phyloP scores from a whole-genome alignment of 2,797 vertebrate species.

The Acanthurus tractus region DNA sequence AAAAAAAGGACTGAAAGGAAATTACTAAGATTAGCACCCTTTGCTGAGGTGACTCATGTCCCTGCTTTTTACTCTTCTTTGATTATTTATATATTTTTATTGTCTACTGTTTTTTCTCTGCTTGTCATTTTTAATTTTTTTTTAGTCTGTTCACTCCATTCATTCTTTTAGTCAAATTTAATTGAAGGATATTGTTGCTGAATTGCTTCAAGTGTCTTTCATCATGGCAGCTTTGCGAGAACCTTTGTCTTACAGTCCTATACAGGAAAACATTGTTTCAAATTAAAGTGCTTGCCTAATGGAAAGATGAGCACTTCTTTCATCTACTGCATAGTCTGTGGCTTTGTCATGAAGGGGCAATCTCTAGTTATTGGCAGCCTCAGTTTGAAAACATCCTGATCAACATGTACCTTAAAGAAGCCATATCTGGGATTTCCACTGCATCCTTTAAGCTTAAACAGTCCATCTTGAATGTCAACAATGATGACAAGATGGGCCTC shows the following conservation, averaged over 20 bases:
- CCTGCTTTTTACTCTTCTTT: too few species aligned
- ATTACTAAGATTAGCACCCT: too few species aligned
- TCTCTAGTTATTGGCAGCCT: not conserved
- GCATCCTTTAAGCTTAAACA: not conserved
- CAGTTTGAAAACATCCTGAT: not conserved
- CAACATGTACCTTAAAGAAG: not conserved
- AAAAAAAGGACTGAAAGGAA: too few species aligned
- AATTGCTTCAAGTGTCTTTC: not conserved
- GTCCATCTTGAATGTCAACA: too few species aligned
- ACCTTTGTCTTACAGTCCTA: not conserved
- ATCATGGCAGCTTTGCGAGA: not conserved
- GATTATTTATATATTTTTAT: too few species aligned
- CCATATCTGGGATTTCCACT: not conserved
- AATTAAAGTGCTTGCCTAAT: not conserved
- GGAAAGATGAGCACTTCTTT: not conserved
- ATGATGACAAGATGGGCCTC: not conserved
- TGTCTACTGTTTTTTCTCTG: too few species aligned
- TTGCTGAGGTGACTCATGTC: too few species aligned
- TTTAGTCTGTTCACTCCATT: too few species aligned
- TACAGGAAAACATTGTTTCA: not conserved
- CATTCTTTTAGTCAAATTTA: too few species aligned
- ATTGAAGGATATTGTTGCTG: too few species aligned
- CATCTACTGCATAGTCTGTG: not conserved
- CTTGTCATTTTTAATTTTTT: too few species aligned
- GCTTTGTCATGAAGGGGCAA: not conserved